Conservation (phyloP, 1,140 invertebrate genomes). For the Drosophila guanche region DNA sequence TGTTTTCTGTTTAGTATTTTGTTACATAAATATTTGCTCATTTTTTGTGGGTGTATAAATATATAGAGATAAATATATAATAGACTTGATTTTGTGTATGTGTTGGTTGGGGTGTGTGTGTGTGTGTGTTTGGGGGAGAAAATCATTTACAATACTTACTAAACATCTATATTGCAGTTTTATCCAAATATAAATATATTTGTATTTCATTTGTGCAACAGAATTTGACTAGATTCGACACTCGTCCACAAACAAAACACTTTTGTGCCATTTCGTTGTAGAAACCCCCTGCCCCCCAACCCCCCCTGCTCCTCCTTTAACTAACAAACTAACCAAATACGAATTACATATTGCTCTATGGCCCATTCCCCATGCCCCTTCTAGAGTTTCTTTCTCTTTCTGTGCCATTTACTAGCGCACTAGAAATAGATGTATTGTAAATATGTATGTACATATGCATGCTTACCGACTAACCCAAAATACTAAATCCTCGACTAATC, state of each 20-base stretch:
- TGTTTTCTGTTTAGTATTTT: conserved; percentile 39
- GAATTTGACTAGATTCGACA: conserved; percentile 63
- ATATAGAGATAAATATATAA: conserved; percentile 50
- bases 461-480: conserved; percentile 40
- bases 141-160: conserved; percentile 60
- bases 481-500: conserved; percentile 70
- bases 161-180: conserved; percentile 71
- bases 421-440: conserved; percentile 12
- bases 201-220: conserved; percentile 21
- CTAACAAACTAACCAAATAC: conserved; percentile 2
- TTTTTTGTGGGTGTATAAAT: conserved; percentile 18
- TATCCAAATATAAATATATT: conserved; percentile 30
- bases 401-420: neutral
- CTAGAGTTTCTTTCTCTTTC: neutral
- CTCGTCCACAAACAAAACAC: conserved; percentile 26
- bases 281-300: neutral
- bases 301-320: conserved; percentile 8
- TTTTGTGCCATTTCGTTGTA: neutral
- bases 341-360: conserved; percentile 6
- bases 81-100: conserved; percentile 40
- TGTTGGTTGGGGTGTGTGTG: too few relatives aligned
- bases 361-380: neutral
- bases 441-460: neutral
- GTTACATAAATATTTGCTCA: conserved; percentile 41
- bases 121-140: neutral